These are phyloP conservation scores for Bettongia penicillata DNA, from an alignment of 2,113 vertebrate species.

Conservation along the genomic window DNA sequence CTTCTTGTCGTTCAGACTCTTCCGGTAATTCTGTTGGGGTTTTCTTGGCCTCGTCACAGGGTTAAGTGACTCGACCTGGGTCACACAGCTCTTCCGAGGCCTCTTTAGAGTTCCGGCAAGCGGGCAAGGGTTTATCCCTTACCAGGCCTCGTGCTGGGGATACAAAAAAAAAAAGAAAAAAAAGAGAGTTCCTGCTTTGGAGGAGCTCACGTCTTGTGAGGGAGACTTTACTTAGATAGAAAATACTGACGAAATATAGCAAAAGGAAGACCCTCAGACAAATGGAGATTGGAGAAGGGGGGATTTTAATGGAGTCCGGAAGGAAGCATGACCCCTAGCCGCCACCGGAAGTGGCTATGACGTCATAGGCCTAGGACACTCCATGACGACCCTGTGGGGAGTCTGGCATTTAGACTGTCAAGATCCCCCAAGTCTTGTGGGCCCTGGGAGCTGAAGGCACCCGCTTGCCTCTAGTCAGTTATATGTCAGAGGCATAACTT, in stretches of 20 bases:
- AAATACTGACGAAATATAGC: neutral
- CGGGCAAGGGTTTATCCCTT: neutral
- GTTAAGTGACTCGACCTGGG: too few species aligned
- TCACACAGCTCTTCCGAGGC: too few species aligned
- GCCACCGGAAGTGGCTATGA: neutral
- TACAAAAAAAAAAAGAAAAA: neutral
- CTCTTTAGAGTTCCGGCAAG: neutral
- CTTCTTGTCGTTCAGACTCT: too few species aligned
- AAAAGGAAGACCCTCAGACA: neutral
- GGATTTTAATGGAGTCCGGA: neutral
- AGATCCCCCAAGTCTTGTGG: neutral
- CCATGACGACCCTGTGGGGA: neutral
- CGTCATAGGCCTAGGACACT: neutral
- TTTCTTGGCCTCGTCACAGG: too few species aligned
- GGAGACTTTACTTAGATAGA: neutral
- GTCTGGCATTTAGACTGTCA: neutral
- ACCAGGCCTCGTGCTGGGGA: neutral
- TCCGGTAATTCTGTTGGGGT: too few species aligned
- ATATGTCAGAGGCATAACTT: neutral
- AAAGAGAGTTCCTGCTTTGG: neutral
- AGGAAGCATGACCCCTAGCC: neutral
- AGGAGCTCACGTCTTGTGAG: neutral
- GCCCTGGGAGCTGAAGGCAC: neutral
- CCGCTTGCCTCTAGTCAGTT: neutral
- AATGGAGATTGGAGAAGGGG: neutral